These are phyloP conservation scores for Rhinella marina DNA, from an alignment of 2,797 vertebrate genomes.

Conservation along the genomic window DNA sequence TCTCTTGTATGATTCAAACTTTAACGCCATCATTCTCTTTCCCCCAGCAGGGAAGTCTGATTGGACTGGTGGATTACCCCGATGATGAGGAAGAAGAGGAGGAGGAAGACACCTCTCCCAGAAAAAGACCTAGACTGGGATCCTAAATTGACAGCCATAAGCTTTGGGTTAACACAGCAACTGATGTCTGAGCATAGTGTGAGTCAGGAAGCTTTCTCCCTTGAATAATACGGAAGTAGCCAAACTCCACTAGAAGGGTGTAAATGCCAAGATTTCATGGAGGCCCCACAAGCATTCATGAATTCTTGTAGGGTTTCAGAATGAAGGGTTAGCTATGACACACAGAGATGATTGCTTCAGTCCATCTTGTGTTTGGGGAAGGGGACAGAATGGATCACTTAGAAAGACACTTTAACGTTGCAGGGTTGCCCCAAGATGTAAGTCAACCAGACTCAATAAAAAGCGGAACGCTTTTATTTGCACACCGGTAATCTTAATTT, in stretches of 20 bases:
- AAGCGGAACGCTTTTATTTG: conserved; percentile 73
- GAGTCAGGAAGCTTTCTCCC: conserved; percentile 79
- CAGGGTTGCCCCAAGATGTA: conserved; percentile 73
- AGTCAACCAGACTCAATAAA: conserved; percentile 71
- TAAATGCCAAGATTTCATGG: conserved; percentile 75
- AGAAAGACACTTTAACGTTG: conserved; percentile 69
- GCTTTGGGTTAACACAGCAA: conserved; percentile 75
- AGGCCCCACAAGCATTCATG: conserved; percentile 77
- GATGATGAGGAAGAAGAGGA: conserved; percentile 97
- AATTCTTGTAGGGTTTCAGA: conserved; percentile 80
- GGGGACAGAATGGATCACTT: conserved; percentile 70
- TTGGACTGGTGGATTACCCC: conserved; percentile 97
- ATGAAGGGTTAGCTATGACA: conserved; percentile 80
- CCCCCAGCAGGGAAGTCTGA: conserved; percentile 82
- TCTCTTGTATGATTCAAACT: background rate
- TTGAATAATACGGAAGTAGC: conserved; percentile 75
- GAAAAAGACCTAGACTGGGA: conserved; percentile 94
- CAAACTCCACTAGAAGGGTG: conserved; percentile 79
- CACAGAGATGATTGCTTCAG: conserved; percentile 83
- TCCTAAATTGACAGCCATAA: conserved; percentile 80
- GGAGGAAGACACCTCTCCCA: conserved; percentile 90
- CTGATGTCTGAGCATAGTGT: conserved; percentile 75
- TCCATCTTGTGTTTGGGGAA: conserved; percentile 74
- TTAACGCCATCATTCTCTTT: background rate
- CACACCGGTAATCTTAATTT: conserved; percentile 84